Evolutionary conservation across 2,888 invertebrate genomes (phyloP), one percentile per base, ranked within the genome.

Genomic region (Eristalinus sepulchralis): DNA sequence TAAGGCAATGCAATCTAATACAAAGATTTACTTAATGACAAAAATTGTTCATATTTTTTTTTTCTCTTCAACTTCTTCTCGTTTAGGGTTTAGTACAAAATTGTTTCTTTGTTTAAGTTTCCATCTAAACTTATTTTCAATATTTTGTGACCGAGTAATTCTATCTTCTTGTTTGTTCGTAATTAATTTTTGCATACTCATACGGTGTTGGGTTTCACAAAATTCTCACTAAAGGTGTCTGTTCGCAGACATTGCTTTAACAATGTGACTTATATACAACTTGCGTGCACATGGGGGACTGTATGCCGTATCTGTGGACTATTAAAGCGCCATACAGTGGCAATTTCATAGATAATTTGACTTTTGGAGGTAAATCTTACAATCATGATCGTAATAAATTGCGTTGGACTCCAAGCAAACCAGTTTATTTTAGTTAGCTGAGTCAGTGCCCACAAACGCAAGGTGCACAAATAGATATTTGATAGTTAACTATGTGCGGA

Each of bases 141-240:
- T 68, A 53, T 2, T n/a, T 47, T 67, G 62, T 67, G 78, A 67
- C 31, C 39, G 17, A 8, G 83, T 75, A 84, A 84, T 80, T 80
- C 24, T 66, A 84, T 80, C 73, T 60, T 10, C 71, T 68, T 63
- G 72, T 78, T 77, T 72, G 71, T 72, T 47, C 66, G 13, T 68
- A 72, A 62, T 68, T 59, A 13, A 24, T 62, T 34, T 67, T 78
- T 73, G 83, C 79, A 83, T 60, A 64, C 57, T 53, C 27, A 55
- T 11, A 22, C 55, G 53, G 80, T 80, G 55, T 80, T 57, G n/a
- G 63, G 66, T 84, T 80, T 80, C 80, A 75, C n/a, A 4, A 71
- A 80, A 71, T 84, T 84, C 75, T 59, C 75, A 67, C 71, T 75
- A 57, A 84, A 80, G 60, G 75, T 80, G 75, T 75, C 67, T 64